Evolutionary conservation across 2,888 invertebrate species (phyloP), one percentile per base, ranked within the genome.

Genomic region (Tribolium freemani): DNA sequence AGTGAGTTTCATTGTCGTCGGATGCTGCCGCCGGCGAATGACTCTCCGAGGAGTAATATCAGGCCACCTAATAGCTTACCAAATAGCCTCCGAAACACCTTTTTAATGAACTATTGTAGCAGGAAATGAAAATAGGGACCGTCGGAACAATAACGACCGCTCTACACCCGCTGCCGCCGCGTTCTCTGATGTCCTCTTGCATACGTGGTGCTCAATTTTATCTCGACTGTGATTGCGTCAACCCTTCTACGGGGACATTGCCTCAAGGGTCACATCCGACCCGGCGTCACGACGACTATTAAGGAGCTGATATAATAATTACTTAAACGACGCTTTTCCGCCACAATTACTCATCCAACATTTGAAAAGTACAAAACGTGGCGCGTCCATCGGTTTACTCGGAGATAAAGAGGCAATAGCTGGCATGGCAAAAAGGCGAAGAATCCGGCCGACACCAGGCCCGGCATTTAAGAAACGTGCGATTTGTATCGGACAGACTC

Each of bases 51-150:
- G 87, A 87, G 86, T 86, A 87, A 87, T 87, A 87, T 86, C 86
- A 81, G 86, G 85, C 88, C 88, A 88, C 89, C 90, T 90, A 90
- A 90, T 90, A 90, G 90, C 90, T 88, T 88, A 88, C 89, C 89
- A 90, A 91, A 91, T 90, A 90, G 91, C 90, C 89, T 89, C 88
- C 88, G 90, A 90, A 91, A 91, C 90, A 91, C 91, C 90, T 91
- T 90, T 91, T 91, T 91, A 91, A 91, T 91, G 91, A 91, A 91
- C 91, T 90, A 87, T 87, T 84, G 87, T 85, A 85, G 84, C 85
- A 85, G 87, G 87, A 87, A 87, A 87, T 87, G 87, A 87, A 87
- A 86, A 86, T 85, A 84, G 86, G 86, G 86, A 83, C 81, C 82
- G 83, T 79, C 80, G 80, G 80, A 81, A 81, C 83, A 80, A 83